A percentile compares a stretch with the other conserved stretches of the same genome.
phyloP scores from a whole-genome alignment of 2,797 vertebrate species.

The Macropus fuliginosus region DNA sequence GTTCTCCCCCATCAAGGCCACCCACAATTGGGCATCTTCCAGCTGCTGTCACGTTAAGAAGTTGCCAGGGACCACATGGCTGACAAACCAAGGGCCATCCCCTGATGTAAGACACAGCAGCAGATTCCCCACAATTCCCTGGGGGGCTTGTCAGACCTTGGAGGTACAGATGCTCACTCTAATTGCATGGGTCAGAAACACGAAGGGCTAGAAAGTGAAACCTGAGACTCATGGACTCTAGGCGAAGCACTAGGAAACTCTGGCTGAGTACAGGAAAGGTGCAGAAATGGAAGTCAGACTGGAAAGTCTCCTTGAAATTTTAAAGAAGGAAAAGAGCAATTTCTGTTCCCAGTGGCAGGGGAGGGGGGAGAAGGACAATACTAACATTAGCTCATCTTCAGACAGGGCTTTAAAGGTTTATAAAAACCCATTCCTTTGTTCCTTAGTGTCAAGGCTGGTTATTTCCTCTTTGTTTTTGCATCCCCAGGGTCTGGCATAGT shows the following conservation, averaged over 20 bases:
- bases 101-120: background rate
- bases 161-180: background rate
- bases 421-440: background rate
- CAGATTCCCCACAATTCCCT: background rate
- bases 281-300: no score
- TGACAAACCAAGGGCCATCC: conserved; percentile 17
- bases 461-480: background rate
- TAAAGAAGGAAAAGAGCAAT: no score
- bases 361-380: background rate
- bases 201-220: background rate
- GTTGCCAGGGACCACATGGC: background rate
- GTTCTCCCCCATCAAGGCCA: conserved; percentile 11
- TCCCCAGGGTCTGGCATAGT: background rate
- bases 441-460: background rate
- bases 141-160: background rate
- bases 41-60: conserved; percentile 12
- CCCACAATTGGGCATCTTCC: background rate
- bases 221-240: background rate
- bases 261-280: background rate
- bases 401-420: background rate
- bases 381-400: no score
- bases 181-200: conserved; percentile 42
- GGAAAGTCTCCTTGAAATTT: no score
- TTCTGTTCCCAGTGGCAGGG: no score
- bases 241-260: background rate